Evolutionary conservation across 2,888 invertebrate genomes (phyloP).

Genomic region (Acronicta alni): DNA sequence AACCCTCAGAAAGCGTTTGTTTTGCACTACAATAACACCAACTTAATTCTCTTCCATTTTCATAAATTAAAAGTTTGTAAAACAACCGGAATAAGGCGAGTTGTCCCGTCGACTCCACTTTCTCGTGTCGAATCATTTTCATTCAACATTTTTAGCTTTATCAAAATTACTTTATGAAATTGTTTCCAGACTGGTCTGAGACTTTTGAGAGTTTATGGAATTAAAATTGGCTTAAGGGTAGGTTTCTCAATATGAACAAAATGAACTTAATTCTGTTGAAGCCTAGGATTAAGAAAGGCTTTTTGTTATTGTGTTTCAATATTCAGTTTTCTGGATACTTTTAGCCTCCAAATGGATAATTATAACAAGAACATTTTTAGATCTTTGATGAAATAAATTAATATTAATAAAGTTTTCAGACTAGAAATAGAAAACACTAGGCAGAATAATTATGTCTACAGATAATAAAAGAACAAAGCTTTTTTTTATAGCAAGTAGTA

Average conservation of each 20-base stretch:
- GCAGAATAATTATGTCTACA: too few relatives aligned
- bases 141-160: conserved; percentile 31
- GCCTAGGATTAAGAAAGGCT: not conserved
- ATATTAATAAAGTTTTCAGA: too few relatives aligned
- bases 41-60: conserved; percentile 29
- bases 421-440: too few relatives aligned
- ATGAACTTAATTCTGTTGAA: not conserved
- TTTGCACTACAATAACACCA: conserved; percentile 34
- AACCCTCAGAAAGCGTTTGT: conserved; percentile 27
- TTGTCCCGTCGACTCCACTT: conserved; percentile 36
- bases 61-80: conserved; percentile 44
- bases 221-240: not conserved
- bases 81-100: conserved; percentile 33
- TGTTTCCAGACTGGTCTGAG: conserved; percentile 14
- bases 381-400: too few relatives aligned
- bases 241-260: conserved; percentile 5
- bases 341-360: too few relatives aligned
- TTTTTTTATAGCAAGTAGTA: not conserved
- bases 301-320: not conserved
- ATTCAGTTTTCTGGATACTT: too few relatives aligned
- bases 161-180: conserved; percentile 44
- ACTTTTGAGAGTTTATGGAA: conserved; percentile 10
- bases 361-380: too few relatives aligned
- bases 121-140: conserved; percentile 29
- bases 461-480: too few relatives aligned